Conservation (phyloP, 2,888 invertebrate genomes). For the Stenurella melanura region DNA sequence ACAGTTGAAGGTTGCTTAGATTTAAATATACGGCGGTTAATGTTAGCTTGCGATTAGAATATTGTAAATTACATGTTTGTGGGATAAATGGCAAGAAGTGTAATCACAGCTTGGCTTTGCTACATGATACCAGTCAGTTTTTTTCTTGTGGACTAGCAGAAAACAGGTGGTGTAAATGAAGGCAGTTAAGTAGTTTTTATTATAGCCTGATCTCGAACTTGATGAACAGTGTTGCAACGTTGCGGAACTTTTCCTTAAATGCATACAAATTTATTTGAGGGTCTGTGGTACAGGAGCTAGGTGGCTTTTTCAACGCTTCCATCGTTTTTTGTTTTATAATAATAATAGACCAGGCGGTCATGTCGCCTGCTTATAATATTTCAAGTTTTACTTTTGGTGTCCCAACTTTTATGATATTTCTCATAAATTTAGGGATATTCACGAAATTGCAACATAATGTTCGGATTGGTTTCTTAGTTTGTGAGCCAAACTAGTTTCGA, state of each 20-base stretch:
- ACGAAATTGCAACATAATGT: no score
- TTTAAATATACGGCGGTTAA: constrained; percentile 2
- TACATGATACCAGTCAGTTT: neutral
- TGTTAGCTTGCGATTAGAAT: neutral
- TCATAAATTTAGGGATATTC: no score
- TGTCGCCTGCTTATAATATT: no score
- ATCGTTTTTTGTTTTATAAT: no score
- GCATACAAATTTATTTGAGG: no score
- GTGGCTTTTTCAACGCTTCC: no score
- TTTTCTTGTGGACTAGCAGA: neutral
- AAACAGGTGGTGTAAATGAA: constrained; percentile 15
- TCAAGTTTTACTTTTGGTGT: no score
- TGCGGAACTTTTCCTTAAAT: neutral
- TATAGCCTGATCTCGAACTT: neutral
- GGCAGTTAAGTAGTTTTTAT: neutral
- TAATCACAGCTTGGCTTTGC: neutral
- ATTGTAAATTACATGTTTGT: neutral
- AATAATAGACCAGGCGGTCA: no score
- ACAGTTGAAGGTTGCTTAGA: neutral
- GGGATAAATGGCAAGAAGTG: neutral
- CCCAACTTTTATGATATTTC: no score
- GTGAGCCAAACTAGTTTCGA: no score
- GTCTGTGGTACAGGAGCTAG: no score
- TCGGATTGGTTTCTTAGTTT: no score
- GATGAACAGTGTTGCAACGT: neutral